Evolutionary conservation across 2,797 vertebrate species (phyloP).

Genomic region (Esox masquinongy): DNA sequence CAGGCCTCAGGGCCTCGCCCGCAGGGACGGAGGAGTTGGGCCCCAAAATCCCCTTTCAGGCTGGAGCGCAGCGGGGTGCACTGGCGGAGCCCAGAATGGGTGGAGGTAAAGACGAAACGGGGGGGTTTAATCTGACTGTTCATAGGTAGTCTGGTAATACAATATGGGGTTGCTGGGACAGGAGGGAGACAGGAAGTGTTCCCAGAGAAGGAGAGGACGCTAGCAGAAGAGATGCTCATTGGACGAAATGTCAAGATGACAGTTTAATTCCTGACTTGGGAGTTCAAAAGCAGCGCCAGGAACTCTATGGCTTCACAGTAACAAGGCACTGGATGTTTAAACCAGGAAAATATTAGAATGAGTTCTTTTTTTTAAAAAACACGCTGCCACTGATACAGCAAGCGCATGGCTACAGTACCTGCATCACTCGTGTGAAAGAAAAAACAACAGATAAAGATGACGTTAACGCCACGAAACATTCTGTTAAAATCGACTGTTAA

Average conservation of each 20-base stretch:
- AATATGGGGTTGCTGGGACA: not conserved
- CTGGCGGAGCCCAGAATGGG: not conserved
- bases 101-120: slow-evolving; percentile 21
- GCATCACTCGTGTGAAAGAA: not conserved
- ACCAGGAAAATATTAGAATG: not conserved
- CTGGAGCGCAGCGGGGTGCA: slow-evolving; percentile 27
- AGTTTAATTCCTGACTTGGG: not conserved
- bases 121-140: slow-evolving; percentile 17
- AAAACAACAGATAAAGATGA: too few species aligned
- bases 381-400: not conserved
- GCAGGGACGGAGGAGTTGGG: slow-evolving; percentile 37
- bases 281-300: not conserved
- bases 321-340: not conserved
- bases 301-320: not conserved
- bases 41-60: slow-evolving; percentile 56
- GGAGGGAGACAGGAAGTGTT: not conserved
- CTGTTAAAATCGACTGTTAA: too few species aligned
- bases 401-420: too few species aligned
- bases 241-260: not conserved
- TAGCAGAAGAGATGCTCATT: not conserved
- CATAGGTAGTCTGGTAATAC: slow-evolving; percentile 19
- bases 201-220: not conserved
- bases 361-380: not conserved
- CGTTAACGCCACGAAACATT: too few species aligned
- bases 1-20: slow-evolving; percentile 42